Base-by-base conservation (phyloP, 1,140 invertebrate species). In the Neuroterus valhalla region DNA sequence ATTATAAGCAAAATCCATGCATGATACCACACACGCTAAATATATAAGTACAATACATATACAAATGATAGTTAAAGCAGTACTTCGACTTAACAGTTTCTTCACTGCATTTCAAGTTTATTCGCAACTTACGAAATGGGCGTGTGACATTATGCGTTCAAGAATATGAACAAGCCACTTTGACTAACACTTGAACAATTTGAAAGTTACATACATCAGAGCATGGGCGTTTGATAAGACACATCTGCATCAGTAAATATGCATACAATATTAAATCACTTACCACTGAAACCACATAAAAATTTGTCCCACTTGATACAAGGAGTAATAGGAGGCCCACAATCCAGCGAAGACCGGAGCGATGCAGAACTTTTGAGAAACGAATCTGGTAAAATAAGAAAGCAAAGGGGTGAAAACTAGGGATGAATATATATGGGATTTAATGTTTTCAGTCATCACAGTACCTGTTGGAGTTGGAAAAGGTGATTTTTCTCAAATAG, bases 261-360 rank as follows among this genome's bases (percentile, higher is more conserved):
- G 12, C 2, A 4, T 26, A 62, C 90, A 26, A 62, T 31, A 62
- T 38, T 31, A 11, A 62, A 62, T 62, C 55, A 62, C 55, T 92
- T 91, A 94, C 94, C 94, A 96, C 87, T 95, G 94, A 82, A 94
- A 95, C 91, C 91, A 93, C 80, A 96, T 89, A 85, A 96, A 96
- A 48, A 92, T 93, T 89, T 95, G 94, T 23, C 95, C 95, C 77
- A 96, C 92, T 90, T 96, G 93, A 79, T 93, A 95, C 1, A 96
- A 78, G 1, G 95, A 96, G 78, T 93, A 93, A 87, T 96, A 96
- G 0, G 94, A 86, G 21, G 92, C 88, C 94, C 95, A 96, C 14
- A 96, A 87, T 38, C 91, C 78, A 19, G 91, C 89, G 87, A 95
- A 95, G n/a, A 91, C 86, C n/a, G 92, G 89, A 38, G 91, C 86